These are phyloP conservation scores for Ceriagrion tenellum DNA, from an alignment of 2,888 invertebrate genomes.

Conservation along the genomic window DNA sequence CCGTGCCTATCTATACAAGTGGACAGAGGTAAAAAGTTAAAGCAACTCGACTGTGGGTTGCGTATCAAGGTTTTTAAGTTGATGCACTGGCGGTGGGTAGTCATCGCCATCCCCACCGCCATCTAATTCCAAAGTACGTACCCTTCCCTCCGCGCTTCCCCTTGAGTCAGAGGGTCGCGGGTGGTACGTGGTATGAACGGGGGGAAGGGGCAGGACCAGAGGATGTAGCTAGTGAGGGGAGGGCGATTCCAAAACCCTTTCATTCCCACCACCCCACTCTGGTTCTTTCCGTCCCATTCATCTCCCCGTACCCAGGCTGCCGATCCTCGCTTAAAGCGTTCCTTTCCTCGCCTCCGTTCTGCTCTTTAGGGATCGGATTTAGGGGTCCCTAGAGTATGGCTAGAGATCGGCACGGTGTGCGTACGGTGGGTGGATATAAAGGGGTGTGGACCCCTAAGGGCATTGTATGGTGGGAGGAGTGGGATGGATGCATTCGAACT, in stretches of 20 bases:
- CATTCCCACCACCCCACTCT: conserved; percentile 17
- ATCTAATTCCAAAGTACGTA: not conserved
- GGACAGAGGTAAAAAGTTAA: not conserved
- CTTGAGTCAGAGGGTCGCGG: not conserved
- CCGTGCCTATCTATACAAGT: no score
- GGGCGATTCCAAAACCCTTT: conserved; percentile 46
- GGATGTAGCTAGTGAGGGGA: not conserved
- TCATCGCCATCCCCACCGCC: conserved; percentile 5
- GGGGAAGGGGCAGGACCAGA: not conserved
- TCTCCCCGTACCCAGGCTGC: not conserved
- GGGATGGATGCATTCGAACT: not conserved
- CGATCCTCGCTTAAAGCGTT: conserved; percentile 2
- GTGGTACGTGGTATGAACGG: not conserved
- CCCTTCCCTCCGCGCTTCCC: not conserved
- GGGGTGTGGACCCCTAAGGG: not conserved
- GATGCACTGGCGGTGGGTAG: conserved; percentile 46
- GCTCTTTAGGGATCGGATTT: conserved; percentile 66
- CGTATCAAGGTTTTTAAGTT: conserved; percentile 44
- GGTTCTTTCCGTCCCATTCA: conserved; percentile 29
- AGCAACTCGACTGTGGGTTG: not conserved
- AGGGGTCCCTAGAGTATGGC: conserved; percentile 46
- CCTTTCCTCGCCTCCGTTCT: conserved; percentile 57
- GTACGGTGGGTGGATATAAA: not conserved
- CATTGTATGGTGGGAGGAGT: not conserved
- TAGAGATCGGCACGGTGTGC: not conserved